Evolutionary conservation across 2,113 vertebrate species (phyloP), one percentile per base, ranked within the genome.

Genomic region (Numida meleagris): DNA sequence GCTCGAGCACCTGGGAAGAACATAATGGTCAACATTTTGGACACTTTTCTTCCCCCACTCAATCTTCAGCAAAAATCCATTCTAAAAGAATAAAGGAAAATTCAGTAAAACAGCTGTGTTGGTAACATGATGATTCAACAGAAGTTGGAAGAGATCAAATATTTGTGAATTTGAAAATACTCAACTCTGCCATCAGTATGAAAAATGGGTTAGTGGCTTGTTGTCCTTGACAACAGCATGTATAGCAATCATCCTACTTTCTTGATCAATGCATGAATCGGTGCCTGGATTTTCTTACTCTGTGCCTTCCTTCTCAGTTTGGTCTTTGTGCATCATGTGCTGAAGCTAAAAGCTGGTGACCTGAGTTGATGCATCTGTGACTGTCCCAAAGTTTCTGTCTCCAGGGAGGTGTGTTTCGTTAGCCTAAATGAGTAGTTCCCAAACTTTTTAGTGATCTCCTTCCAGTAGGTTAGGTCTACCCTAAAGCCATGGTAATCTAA

Each of bases 141-240:
- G 57, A 75, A 78, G 16, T 17, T 92, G 88, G 51, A 93, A 91
- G 51, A 63, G 51, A 48, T 78, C 4, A 92, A 46, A 40, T 88
- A 71, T 81, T 82, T 84, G 29, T 83, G 29, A 77, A 63, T 59
- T 14, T 86, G n/a, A 50, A 94, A 90, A 88, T 62, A 67, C 6
- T 86, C 40, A 77, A 24, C 23, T 81, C 55, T 88, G 51, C 61
- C 57, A 80, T 33, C 1, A 8, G n/a, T 9, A 20, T 45, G 19
- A 46, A 66, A 94, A 93, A 74, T 24, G 38, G 45, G 29, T 76
- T 82, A 59, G 11, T 91, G 42, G 43, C 48, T 62, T 17, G 13
- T 86, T 90, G 59, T 51, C 43, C 55, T 71, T 70, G 23, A 63
- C 36, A 42, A 53, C 38, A 76, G 68, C 36, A 38, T 3, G 4